A percentile compares a stretch with the other conserved stretches of the same genome.
Conservation (phyloP, 1,140 invertebrate species). For the Notospermus geniculatus region DNA sequence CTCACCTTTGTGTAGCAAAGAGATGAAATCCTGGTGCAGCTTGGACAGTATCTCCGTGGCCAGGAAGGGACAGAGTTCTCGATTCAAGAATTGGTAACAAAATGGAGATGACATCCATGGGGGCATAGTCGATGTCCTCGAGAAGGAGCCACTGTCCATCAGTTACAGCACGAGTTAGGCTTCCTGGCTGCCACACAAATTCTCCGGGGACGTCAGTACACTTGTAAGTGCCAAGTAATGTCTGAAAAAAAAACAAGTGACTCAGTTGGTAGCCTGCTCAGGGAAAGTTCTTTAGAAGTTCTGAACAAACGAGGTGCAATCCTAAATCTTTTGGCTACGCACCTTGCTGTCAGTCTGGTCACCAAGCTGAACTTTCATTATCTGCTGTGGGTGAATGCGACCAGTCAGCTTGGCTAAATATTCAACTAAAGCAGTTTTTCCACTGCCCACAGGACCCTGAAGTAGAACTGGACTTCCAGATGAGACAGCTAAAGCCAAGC, state of each 20-base stretch:
- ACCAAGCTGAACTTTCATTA: constrained; percentile 85
- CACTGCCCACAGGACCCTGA: constrained; percentile 87
- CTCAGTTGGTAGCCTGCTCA: not conserved
- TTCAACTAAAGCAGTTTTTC: constrained; percentile 90
- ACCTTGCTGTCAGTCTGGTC: constrained; percentile 96
- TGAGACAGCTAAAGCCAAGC: constrained; percentile 48
- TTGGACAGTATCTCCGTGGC: constrained; percentile 77
- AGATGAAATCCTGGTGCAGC: constrained; percentile 83
- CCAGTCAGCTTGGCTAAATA: constrained; percentile 80
- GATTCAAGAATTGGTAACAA: constrained; percentile 83
- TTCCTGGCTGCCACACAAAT: constrained; percentile 93
- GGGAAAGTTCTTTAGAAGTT: not conserved
- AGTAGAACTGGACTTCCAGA: constrained; percentile 69
- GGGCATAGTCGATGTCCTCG: constrained; percentile 93
- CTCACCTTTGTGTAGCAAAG: constrained; percentile 83
- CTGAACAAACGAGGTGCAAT: not conserved
- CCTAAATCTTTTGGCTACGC: constrained; percentile 1
- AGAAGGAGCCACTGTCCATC: constrained; percentile 89
- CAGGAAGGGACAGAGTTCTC: constrained; percentile 77
- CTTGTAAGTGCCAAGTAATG: constrained; percentile 88
- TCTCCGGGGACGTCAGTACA: constrained; percentile 96
- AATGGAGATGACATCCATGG: constrained; percentile 86
- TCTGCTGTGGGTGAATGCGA: constrained; percentile 54
- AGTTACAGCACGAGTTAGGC: constrained; percentile 70
- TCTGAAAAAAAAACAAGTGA: constrained; percentile 51